Conservation (phyloP, 2,888 invertebrate genomes). For the Craniophora ligustri region DNA sequence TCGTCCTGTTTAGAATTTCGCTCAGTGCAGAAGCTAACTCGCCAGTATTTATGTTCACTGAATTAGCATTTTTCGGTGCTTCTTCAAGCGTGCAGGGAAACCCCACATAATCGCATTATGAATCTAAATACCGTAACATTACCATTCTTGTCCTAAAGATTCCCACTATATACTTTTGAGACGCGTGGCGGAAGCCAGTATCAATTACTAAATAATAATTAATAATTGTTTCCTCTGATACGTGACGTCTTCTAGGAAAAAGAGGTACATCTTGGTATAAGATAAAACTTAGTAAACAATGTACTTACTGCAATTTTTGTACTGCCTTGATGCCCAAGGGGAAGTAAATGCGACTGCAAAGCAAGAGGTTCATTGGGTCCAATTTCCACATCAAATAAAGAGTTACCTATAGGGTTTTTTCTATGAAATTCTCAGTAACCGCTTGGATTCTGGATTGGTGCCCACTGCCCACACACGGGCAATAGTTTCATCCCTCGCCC, state of each 20-base stretch:
- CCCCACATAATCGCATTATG: conserved; percentile 37
- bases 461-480: no score
- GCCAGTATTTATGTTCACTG: conserved; percentile 27
- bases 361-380: no score
- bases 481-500: no score
- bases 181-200: conserved; percentile 36
- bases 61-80: conserved; percentile 35
- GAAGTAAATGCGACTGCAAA: no score
- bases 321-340: no score
- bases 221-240: conserved; percentile 42
- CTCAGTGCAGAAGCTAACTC: conserved; percentile 28
- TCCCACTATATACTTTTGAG: conserved; percentile 26
- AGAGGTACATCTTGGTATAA: conserved; percentile 26
- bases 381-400: no score
- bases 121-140: conserved; percentile 35
- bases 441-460: no score
- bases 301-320: conserved; percentile 18
- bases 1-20: conserved; percentile 44
- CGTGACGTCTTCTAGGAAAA: conserved; percentile 28
- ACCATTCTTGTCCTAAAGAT: conserved; percentile 24
- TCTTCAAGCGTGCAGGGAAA: conserved; percentile 39
- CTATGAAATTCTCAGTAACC: no score
- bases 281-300: no score
- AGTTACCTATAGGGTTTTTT: no score
- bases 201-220: conserved; percentile 38